Conservation (phyloP, 2,888 invertebrate genomes). For the Creontiades dilutus region DNA sequence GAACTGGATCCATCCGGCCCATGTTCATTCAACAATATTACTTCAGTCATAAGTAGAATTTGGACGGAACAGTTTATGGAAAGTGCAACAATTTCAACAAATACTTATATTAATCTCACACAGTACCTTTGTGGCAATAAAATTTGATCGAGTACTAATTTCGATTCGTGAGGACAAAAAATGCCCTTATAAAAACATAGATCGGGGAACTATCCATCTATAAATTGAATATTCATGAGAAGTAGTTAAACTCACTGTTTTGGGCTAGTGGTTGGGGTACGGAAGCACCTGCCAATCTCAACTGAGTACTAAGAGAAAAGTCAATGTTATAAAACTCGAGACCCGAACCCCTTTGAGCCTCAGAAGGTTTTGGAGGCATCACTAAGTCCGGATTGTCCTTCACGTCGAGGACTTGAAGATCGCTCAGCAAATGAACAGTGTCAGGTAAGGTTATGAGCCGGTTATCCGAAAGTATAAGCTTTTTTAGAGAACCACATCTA, state of each 20-base stretch:
- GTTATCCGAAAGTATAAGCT: slow-evolving; percentile 95
- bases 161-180: too few relatives aligned
- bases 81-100: too few relatives aligned
- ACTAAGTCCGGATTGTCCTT: slow-evolving; percentile 96
- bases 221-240: too few relatives aligned
- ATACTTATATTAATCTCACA: too few relatives aligned
- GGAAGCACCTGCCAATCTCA: slow-evolving; percentile 93
- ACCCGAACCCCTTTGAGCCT: slow-evolving; percentile 88
- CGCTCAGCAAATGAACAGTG: slow-evolving; percentile 95
- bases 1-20: too few relatives aligned
- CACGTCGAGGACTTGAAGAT: slow-evolving; percentile 92
- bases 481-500: slow-evolving; percentile 95
- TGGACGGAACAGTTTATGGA: too few relatives aligned
- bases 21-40: too few relatives aligned
- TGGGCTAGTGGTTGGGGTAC: slow-evolving; percentile 84
- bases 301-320: slow-evolving; percentile 97
- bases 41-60: too few relatives aligned
- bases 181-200: too few relatives aligned
- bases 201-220: too few relatives aligned
- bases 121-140: too few relatives aligned
- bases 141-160: too few relatives aligned
- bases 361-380: slow-evolving; percentile 97
- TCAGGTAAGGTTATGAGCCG: slow-evolving; percentile 97
- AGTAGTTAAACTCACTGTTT: slow-evolving; percentile 45
- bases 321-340: slow-evolving; percentile 98